Evolutionary conservation across 2,797 vertebrate species (phyloP).

Genomic region (Amblyraja radiata): DNA sequence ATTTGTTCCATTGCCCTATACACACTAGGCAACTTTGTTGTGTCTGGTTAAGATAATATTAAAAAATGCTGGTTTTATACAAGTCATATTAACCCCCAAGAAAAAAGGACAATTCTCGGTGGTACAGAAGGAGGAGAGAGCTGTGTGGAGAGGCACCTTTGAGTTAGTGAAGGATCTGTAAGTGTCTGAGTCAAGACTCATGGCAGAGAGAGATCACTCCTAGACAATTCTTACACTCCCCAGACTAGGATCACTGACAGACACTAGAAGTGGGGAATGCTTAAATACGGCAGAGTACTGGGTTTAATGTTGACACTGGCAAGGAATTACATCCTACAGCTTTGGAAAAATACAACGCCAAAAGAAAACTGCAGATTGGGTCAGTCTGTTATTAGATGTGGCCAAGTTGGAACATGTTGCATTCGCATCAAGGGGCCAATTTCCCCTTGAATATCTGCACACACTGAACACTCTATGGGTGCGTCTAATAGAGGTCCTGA

Average conservation of each 20-base stretch:
- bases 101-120: not conserved
- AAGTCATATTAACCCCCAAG: not conserved
- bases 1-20: not conserved
- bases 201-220: not conserved
- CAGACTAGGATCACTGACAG: conserved; percentile 23
- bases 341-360: not conserved
- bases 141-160: not conserved
- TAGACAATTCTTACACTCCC: conserved; percentile 15
- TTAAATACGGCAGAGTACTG: not conserved
- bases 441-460: not conserved
- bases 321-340: not conserved
- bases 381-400: not conserved
- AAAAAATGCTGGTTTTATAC: not conserved
- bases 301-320: conserved; percentile 19
- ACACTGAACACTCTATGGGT: not conserved
- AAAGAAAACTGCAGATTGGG: conserved; percentile 3
- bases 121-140: not conserved
- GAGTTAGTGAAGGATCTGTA: not conserved
- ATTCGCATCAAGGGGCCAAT: conserved; percentile 14
- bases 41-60: not conserved
- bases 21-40: not conserved
- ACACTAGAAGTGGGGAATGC: not conserved
- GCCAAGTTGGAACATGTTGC: conserved; percentile 8
- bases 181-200: conserved; percentile 3
- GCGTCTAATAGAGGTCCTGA: not conserved